Conservation (phyloP, 1,140 invertebrate species). For the Hylaeus anthracinus region DNA sequence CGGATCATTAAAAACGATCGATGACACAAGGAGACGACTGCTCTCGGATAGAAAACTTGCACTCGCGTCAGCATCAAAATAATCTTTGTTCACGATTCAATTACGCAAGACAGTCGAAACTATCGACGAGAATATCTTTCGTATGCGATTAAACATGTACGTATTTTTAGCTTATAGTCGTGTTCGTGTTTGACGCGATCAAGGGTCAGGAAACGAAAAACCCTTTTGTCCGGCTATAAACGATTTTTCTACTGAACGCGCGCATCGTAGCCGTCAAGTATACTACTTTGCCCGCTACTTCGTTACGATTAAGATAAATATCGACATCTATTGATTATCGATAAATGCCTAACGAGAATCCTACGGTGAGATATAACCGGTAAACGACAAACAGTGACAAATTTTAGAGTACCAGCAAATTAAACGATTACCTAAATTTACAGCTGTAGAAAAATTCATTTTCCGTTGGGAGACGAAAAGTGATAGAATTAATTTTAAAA, state of each 20-base stretch:
- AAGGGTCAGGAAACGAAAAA: too few relatives aligned
- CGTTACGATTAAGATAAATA: background rate
- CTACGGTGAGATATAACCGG: too few relatives aligned
- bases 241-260: slow-evolving; percentile 3
- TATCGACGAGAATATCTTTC: background rate
- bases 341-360: too few relatives aligned
- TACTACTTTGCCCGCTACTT: background rate
- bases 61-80: background rate
- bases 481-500: background rate
- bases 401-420: too few relatives aligned
- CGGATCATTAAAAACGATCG: too few relatives aligned
- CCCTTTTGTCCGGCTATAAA: background rate
- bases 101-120: background rate
- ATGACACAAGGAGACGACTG: too few relatives aligned
- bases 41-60: background rate
- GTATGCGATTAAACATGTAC: background rate
- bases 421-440: too few relatives aligned
- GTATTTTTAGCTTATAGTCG: background rate
- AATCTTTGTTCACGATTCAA: background rate
- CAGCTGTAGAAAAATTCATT: background rate
- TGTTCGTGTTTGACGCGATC: background rate
- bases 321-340: too few relatives aligned
- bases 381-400: too few relatives aligned
- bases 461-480: background rate
- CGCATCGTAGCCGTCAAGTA: background rate